Evolutionary conservation across 2,888 invertebrate genomes (phyloP).

Genomic region (Patella ulyssiponensis): DNA sequence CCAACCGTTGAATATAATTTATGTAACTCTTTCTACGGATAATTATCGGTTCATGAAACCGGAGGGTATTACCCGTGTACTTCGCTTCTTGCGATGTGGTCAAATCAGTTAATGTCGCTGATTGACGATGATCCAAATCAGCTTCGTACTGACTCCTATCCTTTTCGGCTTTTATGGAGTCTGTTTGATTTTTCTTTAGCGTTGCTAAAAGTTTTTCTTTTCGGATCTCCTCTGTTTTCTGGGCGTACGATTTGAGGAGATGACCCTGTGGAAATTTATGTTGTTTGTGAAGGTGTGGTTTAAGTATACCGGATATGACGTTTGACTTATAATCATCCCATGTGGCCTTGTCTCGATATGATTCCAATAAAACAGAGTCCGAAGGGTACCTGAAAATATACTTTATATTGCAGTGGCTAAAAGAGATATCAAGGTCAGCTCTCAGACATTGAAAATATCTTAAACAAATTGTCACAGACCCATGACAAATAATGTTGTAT

Average conservation of each 20-base stretch:
- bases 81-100: not conserved
- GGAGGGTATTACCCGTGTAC: not conserved
- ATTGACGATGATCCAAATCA: not conserved
- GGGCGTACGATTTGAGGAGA: not conserved
- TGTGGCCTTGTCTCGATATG: slow-evolving; percentile 45
- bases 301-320: slow-evolving; percentile 4
- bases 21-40: not conserved
- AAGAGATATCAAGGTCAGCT: too few relatives aligned
- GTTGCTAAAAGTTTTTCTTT: not conserved
- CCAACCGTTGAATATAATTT: not conserved
- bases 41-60: not conserved
- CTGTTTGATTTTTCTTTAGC: not conserved
- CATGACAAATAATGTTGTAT: too few relatives aligned
- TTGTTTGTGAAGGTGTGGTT: not conserved
- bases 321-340: slow-evolving; percentile 54
- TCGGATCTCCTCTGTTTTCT: not conserved
- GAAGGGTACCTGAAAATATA: slow-evolving; percentile 45
- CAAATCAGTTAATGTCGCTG: not conserved
- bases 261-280: slow-evolving; percentile 1
- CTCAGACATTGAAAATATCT: slow-evolving; percentile 9
- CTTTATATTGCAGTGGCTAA: too few relatives aligned
- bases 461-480: not conserved
- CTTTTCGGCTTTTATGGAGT: not conserved
- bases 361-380: slow-evolving; percentile 45
- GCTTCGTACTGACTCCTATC: not conserved